These are phyloP conservation scores for Diadophis punctatus DNA, from an alignment of 2,113 vertebrate species.

Conservation along the genomic window DNA sequence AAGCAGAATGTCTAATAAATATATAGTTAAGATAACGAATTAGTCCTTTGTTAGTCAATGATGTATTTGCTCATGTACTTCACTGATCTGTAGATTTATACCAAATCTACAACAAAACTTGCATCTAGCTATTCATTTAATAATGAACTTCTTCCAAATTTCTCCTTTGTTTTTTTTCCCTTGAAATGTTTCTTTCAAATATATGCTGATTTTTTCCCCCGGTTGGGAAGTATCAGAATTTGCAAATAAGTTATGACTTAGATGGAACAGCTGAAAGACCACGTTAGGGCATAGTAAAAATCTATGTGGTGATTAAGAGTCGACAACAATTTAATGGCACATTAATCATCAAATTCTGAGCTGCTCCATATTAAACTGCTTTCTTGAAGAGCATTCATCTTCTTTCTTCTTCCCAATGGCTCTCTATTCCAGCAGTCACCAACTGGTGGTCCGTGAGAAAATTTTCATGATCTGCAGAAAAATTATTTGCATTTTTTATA, in stretches of 20 bases:
- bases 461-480: no score
- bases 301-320: background rate
- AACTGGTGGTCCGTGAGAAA: no score
- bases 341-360: background rate
- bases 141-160: background rate
- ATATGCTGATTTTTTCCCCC: background rate
- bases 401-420: no score
- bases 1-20: background rate
- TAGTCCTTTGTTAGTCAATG: background rate
- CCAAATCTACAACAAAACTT: background rate
- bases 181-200: background rate
- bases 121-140: background rate
- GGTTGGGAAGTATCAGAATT: background rate
- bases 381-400: background rate
- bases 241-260: background rate
- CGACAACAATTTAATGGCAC: background rate
- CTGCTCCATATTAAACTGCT: background rate
- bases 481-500: no score
- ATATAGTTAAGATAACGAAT: background rate
- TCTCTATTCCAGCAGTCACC: no score
- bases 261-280: background rate
- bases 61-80: background rate
- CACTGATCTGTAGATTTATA: background rate
- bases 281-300: background rate
- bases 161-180: background rate